Evolutionary conservation across 2,888 invertebrate species (phyloP).

Genomic region (Priocnemis perturbator): DNA sequence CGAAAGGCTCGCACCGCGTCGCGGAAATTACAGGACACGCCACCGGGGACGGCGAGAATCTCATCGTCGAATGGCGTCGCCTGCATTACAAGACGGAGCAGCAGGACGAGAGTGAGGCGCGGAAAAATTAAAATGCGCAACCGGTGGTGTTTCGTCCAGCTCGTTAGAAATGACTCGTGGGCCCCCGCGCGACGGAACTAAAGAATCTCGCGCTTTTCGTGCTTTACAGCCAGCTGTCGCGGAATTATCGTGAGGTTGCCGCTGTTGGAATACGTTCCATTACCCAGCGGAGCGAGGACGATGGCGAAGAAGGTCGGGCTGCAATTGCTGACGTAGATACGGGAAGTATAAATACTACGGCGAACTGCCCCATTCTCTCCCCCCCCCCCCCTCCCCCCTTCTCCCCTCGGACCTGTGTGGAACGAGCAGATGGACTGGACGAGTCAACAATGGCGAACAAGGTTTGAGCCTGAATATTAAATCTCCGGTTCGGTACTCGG

Average conservation of each 20-base stretch:
- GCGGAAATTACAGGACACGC: not conserved
- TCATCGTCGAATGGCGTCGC: not conserved
- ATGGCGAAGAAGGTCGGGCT: constrained; percentile 36
- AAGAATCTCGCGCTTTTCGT: constrained; percentile 23
- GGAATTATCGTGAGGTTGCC: constrained; percentile 35
- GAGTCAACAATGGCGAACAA: too few species aligned
- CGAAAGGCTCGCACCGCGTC: too few species aligned
- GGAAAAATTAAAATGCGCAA: constrained; percentile 39
- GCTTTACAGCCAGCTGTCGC: constrained; percentile 5
- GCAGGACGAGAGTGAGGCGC: too few species aligned
- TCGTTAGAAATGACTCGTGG: constrained; percentile 33
- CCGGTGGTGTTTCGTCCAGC: constrained; percentile 20
- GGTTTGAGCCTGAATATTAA: too few species aligned
- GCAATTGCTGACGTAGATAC: constrained; percentile 33
- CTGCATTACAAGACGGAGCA: constrained; percentile 10
- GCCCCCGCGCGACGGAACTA: constrained; percentile 15
- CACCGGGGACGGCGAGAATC: constrained; percentile 6
- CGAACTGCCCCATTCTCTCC: too few species aligned
- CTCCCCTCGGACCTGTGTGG: too few species aligned
- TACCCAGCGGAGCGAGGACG: constrained; percentile 40
- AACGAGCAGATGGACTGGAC: constrained; percentile 12
- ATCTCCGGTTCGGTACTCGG: too few species aligned
- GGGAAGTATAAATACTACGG: constrained; percentile 36
- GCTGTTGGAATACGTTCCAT: constrained; percentile 40
- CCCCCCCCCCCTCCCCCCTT: too few species aligned